These are phyloP conservation scores for Drosophila virilis DNA, from an alignment of 1,140 invertebrate genomes.

Conservation along the genomic window DNA sequence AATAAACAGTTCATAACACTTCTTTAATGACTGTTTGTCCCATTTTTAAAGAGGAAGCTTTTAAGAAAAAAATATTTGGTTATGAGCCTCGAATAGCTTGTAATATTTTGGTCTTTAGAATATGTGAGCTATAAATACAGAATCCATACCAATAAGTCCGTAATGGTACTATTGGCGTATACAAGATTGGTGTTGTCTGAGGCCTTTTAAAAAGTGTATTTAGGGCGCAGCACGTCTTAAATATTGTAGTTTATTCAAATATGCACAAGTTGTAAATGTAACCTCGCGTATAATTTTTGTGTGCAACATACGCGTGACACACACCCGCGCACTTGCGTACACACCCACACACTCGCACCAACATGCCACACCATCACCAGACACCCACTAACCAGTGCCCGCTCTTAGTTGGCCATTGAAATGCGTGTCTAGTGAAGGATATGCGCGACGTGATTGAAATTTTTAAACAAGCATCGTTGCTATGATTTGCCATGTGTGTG, in stretches of 20 bases:
- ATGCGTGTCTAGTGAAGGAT: constrained; percentile 81
- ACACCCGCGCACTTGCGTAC: constrained; percentile 4
- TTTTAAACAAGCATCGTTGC: constrained; percentile 50
- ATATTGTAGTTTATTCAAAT: constrained; percentile 14
- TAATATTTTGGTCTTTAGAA: no score
- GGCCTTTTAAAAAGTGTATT: not conserved
- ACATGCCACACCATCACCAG: no score
- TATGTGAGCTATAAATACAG: no score
- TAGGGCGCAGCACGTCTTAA: constrained; percentile 7
- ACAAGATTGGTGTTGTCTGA: not conserved
- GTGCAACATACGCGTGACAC: constrained; percentile 22
- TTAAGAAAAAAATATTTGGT: no score
- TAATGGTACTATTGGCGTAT: no score
- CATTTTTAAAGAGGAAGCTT: no score
- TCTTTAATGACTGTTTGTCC: constrained; percentile 17
- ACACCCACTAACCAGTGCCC: constrained; percentile 12
- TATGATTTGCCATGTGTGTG: constrained; percentile 19
- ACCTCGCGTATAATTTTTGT: constrained; percentile 18
- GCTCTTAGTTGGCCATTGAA: constrained; percentile 66
- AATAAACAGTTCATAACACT: constrained; percentile 37
- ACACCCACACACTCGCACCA: not conserved
- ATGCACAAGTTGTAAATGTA: constrained; percentile 31
- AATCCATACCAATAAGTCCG: no score
- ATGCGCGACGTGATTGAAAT: constrained; percentile 75
- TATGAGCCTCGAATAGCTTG: no score